phyloP scores from a whole-genome alignment of 1,140 invertebrate species.

The Anagrus nilaparvatae region DNA sequence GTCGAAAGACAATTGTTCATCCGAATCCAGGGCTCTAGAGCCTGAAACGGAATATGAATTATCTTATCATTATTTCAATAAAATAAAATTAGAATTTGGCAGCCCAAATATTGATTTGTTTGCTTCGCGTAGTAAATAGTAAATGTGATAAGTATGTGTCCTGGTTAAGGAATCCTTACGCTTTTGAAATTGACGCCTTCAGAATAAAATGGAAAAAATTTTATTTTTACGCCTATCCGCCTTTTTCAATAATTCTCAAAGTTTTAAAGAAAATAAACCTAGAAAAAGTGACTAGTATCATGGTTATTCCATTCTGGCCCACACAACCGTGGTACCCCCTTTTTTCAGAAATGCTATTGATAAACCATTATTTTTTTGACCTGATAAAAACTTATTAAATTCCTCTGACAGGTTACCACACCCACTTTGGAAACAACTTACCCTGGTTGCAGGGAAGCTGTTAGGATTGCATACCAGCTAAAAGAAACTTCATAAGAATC shows the following conservation, averaged over 20 bases:
- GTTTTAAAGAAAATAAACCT: conserved; percentile 9
- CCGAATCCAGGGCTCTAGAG: background rate
- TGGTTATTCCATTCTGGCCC: conserved; percentile 14
- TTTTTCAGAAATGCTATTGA: background rate
- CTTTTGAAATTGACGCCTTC: conserved; percentile 18
- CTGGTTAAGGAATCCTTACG: conserved; percentile 17
- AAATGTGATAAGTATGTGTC: conserved; percentile 21
- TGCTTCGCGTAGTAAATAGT: conserved; percentile 18
- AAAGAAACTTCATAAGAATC: background rate
- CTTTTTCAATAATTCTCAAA: conserved; percentile 13
- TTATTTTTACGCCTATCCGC: conserved; percentile 12
- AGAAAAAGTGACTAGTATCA: conserved; percentile 10
- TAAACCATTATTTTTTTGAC: conserved; percentile 6
- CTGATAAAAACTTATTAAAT: conserved; percentile 18
- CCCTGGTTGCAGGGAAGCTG: conserved; percentile 17
- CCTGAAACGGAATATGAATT: conserved; percentile 21
- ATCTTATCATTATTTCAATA: conserved; percentile 11
- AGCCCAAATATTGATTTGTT: conserved; percentile 20
- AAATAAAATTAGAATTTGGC: conserved; percentile 19
- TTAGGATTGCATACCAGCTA: too few relatives aligned
- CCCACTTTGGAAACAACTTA: conserved; percentile 15
- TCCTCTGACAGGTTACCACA: conserved; percentile 18
- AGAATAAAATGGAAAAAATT: conserved; percentile 13
- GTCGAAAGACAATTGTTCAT: background rate
- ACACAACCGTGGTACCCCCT: conserved; percentile 9